These are phyloP conservation scores for Parthenolecanium corni DNA, from an alignment of 2,888 invertebrate genomes.

Conservation along the genomic window DNA sequence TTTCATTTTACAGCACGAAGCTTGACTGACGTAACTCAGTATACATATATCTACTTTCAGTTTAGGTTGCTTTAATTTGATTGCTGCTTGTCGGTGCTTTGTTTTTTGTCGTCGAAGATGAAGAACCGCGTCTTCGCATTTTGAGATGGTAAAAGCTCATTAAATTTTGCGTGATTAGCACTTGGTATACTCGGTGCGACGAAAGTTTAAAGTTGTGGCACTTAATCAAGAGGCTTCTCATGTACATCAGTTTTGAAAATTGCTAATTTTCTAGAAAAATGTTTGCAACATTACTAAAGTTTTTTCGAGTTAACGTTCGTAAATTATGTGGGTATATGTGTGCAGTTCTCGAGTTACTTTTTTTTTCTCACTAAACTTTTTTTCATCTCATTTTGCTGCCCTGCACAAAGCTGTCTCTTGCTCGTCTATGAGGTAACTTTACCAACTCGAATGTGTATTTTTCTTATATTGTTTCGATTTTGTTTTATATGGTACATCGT, in stretches of 20 bases:
- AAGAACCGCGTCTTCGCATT: neutral
- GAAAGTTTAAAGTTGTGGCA: constrained; percentile 6
- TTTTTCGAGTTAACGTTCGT: neutral
- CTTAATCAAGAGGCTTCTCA: constrained; percentile 5
- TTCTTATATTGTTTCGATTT: neutral
- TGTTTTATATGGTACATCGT: no score
- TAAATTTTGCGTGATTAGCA: neutral
- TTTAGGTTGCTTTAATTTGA: constrained; percentile 7
- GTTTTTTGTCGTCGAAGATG: neutral
- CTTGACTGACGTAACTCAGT: neutral
- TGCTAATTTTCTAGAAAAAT: constrained; percentile 3
- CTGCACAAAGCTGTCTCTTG: neutral
- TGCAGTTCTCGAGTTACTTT: neutral
- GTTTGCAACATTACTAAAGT: neutral
- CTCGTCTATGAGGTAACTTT: no score
- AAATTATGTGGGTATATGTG: neutral
- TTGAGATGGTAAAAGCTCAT: constrained; percentile 2
- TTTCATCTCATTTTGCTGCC: neutral
- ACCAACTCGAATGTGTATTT: no score
- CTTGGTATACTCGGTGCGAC: neutral
- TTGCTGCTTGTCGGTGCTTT: neutral
- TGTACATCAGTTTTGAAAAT: neutral
- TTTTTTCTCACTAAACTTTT: neutral
- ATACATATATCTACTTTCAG: constrained; percentile 5
- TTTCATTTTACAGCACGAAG: no score